Evolutionary conservation across 2,113 vertebrate genomes (phyloP).

Genomic region (Struthidea cinerea): DNA sequence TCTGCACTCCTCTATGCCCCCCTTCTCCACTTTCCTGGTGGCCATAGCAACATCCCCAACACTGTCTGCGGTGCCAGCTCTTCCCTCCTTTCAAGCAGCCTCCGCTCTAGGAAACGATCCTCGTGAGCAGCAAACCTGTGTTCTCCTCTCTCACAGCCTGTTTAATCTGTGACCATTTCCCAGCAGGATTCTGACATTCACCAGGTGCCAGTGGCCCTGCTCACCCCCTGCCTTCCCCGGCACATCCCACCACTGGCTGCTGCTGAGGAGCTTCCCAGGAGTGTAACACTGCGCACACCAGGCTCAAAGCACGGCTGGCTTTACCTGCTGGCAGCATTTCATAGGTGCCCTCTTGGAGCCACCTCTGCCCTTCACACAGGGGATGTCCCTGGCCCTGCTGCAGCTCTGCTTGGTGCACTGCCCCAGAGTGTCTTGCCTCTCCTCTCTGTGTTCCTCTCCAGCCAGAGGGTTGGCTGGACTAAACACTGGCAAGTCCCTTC

Average conservation of each 20-base stretch:
- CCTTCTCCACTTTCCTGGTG: not conserved
- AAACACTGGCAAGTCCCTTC: not conserved
- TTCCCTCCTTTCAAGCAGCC: not conserved
- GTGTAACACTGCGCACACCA: rapidly evolving
- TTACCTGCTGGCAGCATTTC: not conserved
- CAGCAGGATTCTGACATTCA: not conserved
- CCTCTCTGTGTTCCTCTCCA: not conserved
- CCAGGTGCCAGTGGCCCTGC: not conserved
- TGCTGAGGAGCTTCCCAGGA: not conserved
- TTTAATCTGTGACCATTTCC: not conserved
- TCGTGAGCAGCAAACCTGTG: not conserved
- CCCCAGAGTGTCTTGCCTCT: not conserved
- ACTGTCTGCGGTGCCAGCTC: not conserved
- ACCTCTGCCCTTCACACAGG: rapidly evolving
- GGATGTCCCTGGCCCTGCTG: not conserved
- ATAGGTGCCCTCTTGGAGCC: not conserved
- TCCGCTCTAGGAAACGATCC: not conserved
- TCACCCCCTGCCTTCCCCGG: not conserved
- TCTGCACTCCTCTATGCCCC: not conserved
- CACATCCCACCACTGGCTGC: not conserved
- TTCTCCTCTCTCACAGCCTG: not conserved
- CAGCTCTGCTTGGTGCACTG: not conserved
- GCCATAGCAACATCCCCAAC: not conserved
- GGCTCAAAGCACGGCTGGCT: not conserved
- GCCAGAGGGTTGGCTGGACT: not conserved